These are phyloP conservation scores for Dioctria rufipes DNA, from an alignment of 2,888 invertebrate species.

Conservation along the genomic window DNA sequence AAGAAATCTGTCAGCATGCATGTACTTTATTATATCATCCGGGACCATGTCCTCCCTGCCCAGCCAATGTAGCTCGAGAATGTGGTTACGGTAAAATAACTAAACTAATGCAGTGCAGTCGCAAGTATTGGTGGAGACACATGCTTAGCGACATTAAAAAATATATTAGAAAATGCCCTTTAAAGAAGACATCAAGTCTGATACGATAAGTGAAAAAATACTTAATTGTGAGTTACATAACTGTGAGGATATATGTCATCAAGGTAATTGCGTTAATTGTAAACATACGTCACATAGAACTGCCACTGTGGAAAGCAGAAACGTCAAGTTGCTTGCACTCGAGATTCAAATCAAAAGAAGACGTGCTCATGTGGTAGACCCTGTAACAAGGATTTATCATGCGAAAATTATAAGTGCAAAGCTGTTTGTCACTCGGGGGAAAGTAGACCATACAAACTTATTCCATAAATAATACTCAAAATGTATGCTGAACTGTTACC, in stretches of 20 bases:
- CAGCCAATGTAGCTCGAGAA: slow-evolving; percentile 79
- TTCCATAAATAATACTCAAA: slow-evolving; percentile 77
- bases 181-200: slow-evolving; percentile 82
- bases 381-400: slow-evolving; percentile 76
- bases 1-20: slow-evolving; percentile 75
- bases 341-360: slow-evolving; percentile 71
- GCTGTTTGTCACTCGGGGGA: slow-evolving; percentile 79
- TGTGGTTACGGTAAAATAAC: slow-evolving; percentile 87
- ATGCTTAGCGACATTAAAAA: too few relatives aligned
- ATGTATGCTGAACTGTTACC: too few relatives aligned
- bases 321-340: slow-evolving; percentile 77
- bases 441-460: slow-evolving; percentile 78
- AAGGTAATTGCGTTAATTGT: slow-evolving; percentile 84
- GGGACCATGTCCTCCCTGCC: slow-evolving; percentile 94
- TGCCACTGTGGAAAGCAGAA: slow-evolving; percentile 81
- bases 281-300: slow-evolving; percentile 77
- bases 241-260: slow-evolving; percentile 84
- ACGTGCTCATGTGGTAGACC: slow-evolving; percentile 76
- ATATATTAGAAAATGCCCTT: too few relatives aligned
- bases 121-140: too few relatives aligned
- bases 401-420: slow-evolving; percentile 81
- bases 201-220: slow-evolving; percentile 79
- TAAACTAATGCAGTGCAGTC: slow-evolving; percentile 81
- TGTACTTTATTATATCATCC: slow-evolving; percentile 93
- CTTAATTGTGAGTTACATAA: slow-evolving; percentile 85